Conservation (phyloP, 1,140 invertebrate species). For the Drosophila aff. region DNA sequence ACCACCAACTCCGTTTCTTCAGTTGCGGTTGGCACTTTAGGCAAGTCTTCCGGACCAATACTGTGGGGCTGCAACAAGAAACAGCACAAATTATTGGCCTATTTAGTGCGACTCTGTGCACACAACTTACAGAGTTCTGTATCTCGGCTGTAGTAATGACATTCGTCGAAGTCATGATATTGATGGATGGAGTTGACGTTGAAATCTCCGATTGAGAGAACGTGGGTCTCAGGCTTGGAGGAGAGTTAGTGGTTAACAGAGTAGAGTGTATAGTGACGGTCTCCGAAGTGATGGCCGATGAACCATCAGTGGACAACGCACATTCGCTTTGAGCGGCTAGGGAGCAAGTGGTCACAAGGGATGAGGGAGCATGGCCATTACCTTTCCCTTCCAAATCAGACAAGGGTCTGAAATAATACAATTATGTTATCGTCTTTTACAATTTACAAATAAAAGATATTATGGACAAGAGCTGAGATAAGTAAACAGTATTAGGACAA, state of each 20-base stretch:
- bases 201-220: slow-evolving; percentile 43
- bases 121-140: slow-evolving; percentile 49
- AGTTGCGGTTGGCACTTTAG: slow-evolving; percentile 32
- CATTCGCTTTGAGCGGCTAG: slow-evolving; percentile 25
- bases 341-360: slow-evolving; percentile 52
- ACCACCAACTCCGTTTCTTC: slow-evolving; percentile 41
- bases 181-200: slow-evolving; percentile 61
- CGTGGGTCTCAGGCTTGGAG: slow-evolving; percentile 48
- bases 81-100: neutral
- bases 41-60: slow-evolving; percentile 47
- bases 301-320: slow-evolving; percentile 26
- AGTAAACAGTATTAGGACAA: no score
- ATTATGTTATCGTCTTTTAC: neutral
- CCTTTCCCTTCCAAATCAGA: slow-evolving; percentile 16
- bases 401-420: slow-evolving; percentile 41
- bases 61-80: slow-evolving; percentile 35
- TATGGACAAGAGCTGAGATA: no score
- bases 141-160: slow-evolving; percentile 64
- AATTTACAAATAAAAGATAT: no score
- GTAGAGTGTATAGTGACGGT: slow-evolving; percentile 46
- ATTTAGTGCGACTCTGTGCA: no score
- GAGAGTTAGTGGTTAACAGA: slow-evolving; percentile 34
- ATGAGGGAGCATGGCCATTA: slow-evolving; percentile 41
- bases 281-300: slow-evolving; percentile 28
- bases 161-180: slow-evolving; percentile 55